Conservation (phyloP, 2,888 invertebrate genomes). For the Galerucella calmariensis region DNA sequence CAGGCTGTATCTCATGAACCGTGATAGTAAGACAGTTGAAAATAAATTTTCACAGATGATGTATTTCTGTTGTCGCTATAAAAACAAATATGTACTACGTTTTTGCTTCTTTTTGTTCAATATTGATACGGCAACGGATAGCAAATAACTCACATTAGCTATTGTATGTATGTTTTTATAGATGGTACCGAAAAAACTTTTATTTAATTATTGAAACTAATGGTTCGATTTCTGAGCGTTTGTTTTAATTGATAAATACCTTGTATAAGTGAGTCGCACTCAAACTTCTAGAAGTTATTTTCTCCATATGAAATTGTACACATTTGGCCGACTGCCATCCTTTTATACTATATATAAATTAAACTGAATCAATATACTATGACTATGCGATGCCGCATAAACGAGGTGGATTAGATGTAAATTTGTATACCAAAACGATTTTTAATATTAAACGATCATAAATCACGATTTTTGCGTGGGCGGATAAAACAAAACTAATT, state of each 20-base stretch:
- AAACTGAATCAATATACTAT: constrained; percentile 17
- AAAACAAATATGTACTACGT: no score
- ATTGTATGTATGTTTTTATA: neutral
- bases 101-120: no score
- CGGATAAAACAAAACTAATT: neutral
- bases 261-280: constrained; percentile 1
- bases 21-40: no score
- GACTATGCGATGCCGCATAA: constrained; percentile 9
- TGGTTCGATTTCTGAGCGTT: neutral
- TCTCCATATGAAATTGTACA: constrained; percentile 30
- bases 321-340: constrained; percentile 39
- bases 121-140: no score
- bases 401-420: neutral
- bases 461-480: neutral
- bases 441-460: neutral
- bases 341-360: constrained; percentile 14
- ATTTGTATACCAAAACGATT: neutral
- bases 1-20: no score
- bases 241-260: neutral
- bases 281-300: constrained; percentile 13
- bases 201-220: neutral
- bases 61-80: no score
- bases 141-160: no score
- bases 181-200: neutral
- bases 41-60: no score